These are phyloP conservation scores for Agrilus cyanescens DNA, from an alignment of 2,888 invertebrate genomes.

Conservation along the genomic window DNA sequence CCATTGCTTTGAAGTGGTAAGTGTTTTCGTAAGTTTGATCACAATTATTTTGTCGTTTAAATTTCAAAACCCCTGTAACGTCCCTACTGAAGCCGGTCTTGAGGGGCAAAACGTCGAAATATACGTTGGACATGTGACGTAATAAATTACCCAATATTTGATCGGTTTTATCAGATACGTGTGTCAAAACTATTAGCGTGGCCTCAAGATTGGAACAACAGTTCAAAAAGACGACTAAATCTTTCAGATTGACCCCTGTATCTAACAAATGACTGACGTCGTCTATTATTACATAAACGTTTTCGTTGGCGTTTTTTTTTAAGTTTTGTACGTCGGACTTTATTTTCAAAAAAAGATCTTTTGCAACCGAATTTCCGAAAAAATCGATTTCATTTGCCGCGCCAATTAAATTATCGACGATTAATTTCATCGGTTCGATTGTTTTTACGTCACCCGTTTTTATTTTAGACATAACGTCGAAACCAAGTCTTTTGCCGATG, in stretches of 20 bases:
- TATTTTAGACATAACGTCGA: slow-evolving; percentile 46
- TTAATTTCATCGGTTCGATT: slow-evolving; percentile 42
- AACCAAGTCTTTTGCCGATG: slow-evolving; percentile 61
- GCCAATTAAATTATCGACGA: slow-evolving; percentile 33
- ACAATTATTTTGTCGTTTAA: slow-evolving; percentile 35
- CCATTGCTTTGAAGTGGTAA: slow-evolving; percentile 60
- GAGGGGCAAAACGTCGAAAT: slow-evolving; percentile 52
- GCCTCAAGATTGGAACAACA: slow-evolving; percentile 36
- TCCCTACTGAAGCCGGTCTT: slow-evolving; percentile 61
- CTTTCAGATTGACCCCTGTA: slow-evolving; percentile 42
- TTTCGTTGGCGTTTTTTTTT: slow-evolving; percentile 14
- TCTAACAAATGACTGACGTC: slow-evolving; percentile 62
- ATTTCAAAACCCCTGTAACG: slow-evolving; percentile 55
- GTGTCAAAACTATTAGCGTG: slow-evolving; percentile 46
- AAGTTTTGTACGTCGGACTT: slow-evolving; percentile 31
- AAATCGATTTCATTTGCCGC: background rate
- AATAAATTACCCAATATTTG: slow-evolving; percentile 47
- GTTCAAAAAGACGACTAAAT: slow-evolving; percentile 42
- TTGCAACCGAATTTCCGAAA: slow-evolving; percentile 28
- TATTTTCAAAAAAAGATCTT: slow-evolving; percentile 35
- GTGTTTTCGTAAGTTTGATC: slow-evolving; percentile 34
- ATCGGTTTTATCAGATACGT: slow-evolving; percentile 45
- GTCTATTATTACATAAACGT: slow-evolving; percentile 49
- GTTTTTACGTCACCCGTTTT: slow-evolving; percentile 38
- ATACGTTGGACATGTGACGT: slow-evolving; percentile 49